Percentiles rank a stretch among this genome's conserved stretches.
phyloP scores from a whole-genome alignment of 2,888 invertebrate genomes.

The Rhamnusium bicolor region DNA sequence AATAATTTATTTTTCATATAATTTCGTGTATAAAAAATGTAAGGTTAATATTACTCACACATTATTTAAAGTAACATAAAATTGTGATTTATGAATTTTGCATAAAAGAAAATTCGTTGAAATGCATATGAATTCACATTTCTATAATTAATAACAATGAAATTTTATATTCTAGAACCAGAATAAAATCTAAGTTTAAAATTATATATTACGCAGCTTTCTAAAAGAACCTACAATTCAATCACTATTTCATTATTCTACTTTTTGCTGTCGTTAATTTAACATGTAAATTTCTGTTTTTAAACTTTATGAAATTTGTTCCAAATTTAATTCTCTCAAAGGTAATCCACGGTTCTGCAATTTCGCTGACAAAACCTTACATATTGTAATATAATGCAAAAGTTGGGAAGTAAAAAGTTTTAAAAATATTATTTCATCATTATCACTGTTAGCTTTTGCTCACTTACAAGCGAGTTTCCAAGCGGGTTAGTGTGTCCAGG shows the following conservation, averaged over 20 bases:
- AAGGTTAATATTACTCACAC: too few species aligned
- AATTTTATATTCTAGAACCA: neutral
- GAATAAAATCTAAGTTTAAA: neutral
- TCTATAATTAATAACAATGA: neutral
- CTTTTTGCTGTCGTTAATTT: conserved; percentile 37
- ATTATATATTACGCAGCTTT: neutral
- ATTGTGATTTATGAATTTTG: too few species aligned
- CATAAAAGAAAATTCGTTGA: too few species aligned
- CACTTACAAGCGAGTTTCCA: neutral
- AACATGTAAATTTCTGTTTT: conserved; percentile 47
- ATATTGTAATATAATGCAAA: conserved; percentile 13
- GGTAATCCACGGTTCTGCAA: neutral
- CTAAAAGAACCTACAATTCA: neutral
- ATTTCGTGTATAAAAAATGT: too few species aligned
- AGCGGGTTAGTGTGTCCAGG: neutral
- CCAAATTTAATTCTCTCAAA: conserved; percentile 35
- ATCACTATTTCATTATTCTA: conserved; percentile 25
- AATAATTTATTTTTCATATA: too few species aligned
- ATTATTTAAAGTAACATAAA: too few species aligned
- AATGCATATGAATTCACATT: too few species aligned
- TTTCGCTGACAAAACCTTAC: conserved; percentile 9
- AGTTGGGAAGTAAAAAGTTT: conserved; percentile 16
- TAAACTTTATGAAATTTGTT: conserved; percentile 37
- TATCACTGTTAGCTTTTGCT: conserved; percentile 1
- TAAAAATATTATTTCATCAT: conserved; percentile 22